These are phyloP conservation scores for Lacerta viridis DNA, from an alignment of 2,797 vertebrate genomes.

Conservation along the genomic window DNA sequence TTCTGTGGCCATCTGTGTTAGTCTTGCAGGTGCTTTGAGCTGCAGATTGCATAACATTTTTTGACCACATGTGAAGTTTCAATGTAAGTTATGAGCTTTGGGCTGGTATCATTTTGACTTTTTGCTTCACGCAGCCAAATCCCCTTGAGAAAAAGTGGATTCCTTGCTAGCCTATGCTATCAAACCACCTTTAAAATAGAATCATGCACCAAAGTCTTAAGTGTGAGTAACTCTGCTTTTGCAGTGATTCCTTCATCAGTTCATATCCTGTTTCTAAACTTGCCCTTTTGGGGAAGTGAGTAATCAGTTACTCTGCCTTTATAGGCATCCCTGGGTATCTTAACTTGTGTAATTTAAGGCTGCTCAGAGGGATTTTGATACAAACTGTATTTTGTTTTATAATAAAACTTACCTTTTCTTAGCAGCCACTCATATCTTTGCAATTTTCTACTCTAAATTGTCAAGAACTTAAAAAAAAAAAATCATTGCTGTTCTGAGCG, in stretches of 20 bases:
- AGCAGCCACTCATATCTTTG: background rate
- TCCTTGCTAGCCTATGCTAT: background rate
- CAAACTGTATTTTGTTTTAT: background rate
- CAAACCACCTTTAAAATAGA: background rate
- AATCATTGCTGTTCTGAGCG: background rate
- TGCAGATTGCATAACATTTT: background rate
- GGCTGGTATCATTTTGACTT: background rate
- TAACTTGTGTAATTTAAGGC: background rate
- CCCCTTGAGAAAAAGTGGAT: background rate
- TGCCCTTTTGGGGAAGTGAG: background rate
- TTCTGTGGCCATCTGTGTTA: background rate
- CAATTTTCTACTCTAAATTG: background rate
- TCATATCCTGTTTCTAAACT: background rate
- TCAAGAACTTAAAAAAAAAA: background rate
- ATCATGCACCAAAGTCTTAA: background rate
- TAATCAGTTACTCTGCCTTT: conserved; percentile 1
- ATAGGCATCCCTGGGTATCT: background rate
- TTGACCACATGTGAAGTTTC: background rate
- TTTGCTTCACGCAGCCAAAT: background rate
- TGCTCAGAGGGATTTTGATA: background rate
- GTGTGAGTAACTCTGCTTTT: background rate
- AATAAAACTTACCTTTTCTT: background rate
- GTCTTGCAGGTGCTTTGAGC: background rate
- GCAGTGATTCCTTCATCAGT: background rate
- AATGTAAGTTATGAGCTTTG: background rate